Percentiles rank a stretch among this genome's conserved stretches.
Evolutionary conservation across 2,113 vertebrate species (phyloP).

Genomic region (Daboia siamensis): DNA sequence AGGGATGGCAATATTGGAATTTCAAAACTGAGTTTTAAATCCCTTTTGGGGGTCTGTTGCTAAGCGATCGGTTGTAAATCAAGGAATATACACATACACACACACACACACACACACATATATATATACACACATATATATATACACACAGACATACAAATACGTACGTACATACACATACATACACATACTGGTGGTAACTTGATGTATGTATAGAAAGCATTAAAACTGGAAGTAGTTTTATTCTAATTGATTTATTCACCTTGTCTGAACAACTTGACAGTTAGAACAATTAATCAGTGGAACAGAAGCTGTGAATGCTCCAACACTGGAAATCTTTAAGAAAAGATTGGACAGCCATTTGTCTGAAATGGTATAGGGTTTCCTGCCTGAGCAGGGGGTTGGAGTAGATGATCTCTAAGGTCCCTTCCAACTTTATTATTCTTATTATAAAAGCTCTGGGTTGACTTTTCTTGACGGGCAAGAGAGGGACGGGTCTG

Average conservation of each 20-base stretch:
- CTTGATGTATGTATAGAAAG: background rate
- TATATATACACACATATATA: no score
- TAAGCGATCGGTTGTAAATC: background rate
- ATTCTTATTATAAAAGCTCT: background rate
- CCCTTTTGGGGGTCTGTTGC: background rate
- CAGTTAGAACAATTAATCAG: no score
- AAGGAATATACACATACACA: background rate
- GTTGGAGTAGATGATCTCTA: no score
- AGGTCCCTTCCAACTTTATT: no score
- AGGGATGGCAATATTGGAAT: background rate
- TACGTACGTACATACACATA: background rate
- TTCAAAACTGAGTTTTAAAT: background rate
- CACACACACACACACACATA: no score
- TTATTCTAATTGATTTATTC: background rate
- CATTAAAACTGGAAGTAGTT: background rate
- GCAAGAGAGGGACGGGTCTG: background rate
- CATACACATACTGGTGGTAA: background rate
- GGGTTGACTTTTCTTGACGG: background rate
- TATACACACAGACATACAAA: no score
- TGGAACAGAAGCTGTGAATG: no score
- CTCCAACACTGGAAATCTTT: no score
- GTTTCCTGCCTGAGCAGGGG: no score
- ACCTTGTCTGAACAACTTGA: background rate
- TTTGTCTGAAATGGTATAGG: no score
- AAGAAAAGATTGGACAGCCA: no score